Evolutionary conservation across 1,140 invertebrate species (phyloP), one percentile per base, ranked within the genome.

Genomic region (Cotesia typhae): DNA sequence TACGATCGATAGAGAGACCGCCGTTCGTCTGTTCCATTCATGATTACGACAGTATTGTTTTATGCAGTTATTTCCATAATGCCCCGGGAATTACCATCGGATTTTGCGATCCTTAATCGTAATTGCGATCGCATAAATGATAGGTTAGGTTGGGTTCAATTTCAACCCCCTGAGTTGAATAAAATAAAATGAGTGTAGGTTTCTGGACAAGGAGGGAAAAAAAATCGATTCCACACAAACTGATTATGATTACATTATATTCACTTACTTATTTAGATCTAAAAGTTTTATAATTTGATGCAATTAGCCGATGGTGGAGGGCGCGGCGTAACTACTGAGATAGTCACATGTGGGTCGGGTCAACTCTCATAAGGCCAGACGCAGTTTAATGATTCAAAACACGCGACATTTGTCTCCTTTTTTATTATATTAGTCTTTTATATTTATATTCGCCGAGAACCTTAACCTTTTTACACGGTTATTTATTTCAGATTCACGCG

Each of bases 221-320:
- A 57, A 38, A 17, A 38, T 57, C 51, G 14, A n/a, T 17, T 9
- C 37, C 36, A 70, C 41, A 47, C 17, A 57, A 38, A 70, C 7
- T 60, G 36, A 47, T 36, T 53, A 20, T 28, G 28, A 10, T 36
- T 53, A 20, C 60, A 20, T n/a, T n/a, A 61, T 41, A 60, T 47
- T 61, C 60, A 52, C 41, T 51, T 59, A 71, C 37, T 64, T 61
- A 37, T 52, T 72, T 65, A 35, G 63, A 9, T 41, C 36, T 35
- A 28, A 73, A 81, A 82, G 76, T 81, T 82, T 78, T 79, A 74
- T 76, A 77, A 80, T 82, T 80, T 78, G 75, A 76, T 67, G 75
- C 79, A 82, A 82, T 82, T 81, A 81, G 80, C 76, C 76, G 76
- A 70, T 74, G 67, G 73, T 69, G 10, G 64, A 76, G 71, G 71